phyloP scores from a whole-genome alignment of 1,140 invertebrate species.

The Dendroctonus valens region DNA sequence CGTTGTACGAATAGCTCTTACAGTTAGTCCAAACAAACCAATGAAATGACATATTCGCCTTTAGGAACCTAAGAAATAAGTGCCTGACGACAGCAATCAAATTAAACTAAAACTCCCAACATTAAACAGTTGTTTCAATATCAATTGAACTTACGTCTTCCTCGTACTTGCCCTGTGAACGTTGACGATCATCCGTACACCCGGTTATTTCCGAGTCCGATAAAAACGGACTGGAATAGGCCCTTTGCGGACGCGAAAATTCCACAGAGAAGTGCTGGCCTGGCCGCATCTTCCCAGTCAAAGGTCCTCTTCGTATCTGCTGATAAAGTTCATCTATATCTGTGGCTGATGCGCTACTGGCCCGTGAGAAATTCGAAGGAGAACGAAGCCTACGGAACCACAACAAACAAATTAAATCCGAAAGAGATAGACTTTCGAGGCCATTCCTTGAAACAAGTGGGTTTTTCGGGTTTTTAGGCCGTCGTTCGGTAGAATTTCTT shows the following conservation, averaged over 20 bases:
- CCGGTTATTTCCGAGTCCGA: conserved; percentile 47
- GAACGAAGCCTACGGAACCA: conserved; percentile 10
- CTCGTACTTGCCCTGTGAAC: not conserved
- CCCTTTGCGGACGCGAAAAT: conserved; percentile 9
- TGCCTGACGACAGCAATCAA: too few relatives aligned
- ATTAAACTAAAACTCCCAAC: too few relatives aligned
- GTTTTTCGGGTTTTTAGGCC: too few relatives aligned
- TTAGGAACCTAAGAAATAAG: too few relatives aligned
- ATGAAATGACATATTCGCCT: too few relatives aligned
- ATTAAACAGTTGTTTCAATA: conserved; percentile 42
- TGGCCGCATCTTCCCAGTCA: conserved; percentile 10
- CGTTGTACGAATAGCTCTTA: too few relatives aligned
- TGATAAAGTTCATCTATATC: conserved; percentile 61
- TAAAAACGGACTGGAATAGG: conserved; percentile 41
- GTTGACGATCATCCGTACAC: not conserved
- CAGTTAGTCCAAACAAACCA: too few relatives aligned
- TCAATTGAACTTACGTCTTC: conserved; percentile 35
- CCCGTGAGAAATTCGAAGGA: conserved; percentile 33
- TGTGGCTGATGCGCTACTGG: conserved; percentile 52
- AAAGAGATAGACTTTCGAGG: not conserved
- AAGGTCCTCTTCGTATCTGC: conserved; percentile 52
- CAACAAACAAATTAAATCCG: not conserved
- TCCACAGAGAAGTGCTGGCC: conserved; percentile 8
- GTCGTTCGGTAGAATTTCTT: too few relatives aligned
- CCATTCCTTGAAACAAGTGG: not conserved